These are phyloP conservation scores for Temnothorax ravouxi DNA, from an alignment of 2,888 invertebrate species.

Conservation along the genomic window DNA sequence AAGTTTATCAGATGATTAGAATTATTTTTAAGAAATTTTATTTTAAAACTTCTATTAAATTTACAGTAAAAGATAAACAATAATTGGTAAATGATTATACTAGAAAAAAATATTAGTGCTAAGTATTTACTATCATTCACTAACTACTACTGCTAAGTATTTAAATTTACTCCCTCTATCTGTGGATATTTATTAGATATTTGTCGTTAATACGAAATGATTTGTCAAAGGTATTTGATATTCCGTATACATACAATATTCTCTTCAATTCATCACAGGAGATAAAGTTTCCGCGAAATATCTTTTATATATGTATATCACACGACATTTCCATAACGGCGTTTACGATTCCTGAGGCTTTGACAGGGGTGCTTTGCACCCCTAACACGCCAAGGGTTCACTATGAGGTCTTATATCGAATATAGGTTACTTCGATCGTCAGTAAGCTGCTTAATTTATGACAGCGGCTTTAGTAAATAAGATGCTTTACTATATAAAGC, in stretches of 20 bases:
- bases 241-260: not conserved
- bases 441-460: slow-evolving; percentile 51
- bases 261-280: slow-evolving; percentile 4
- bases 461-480: slow-evolving; percentile 30
- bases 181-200: not conserved
- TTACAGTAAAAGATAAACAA: not conserved
- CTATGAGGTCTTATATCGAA: slow-evolving; percentile 61
- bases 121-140: too few relatives aligned
- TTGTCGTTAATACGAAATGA: not conserved
- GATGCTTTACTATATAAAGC: slow-evolving; percentile 23
- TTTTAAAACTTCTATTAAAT: not conserved
- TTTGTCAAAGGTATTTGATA: slow-evolving; percentile 16
- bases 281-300: slow-evolving; percentile 18
- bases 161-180: not conserved
- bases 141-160: too few relatives aligned
- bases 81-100: not conserved
- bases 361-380: slow-evolving; percentile 37
- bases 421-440: slow-evolving; percentile 28
- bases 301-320: slow-evolving; percentile 25
- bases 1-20: not conserved
- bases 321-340: slow-evolving; percentile 44
- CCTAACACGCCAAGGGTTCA: slow-evolving; percentile 55
- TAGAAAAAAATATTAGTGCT: not conserved
- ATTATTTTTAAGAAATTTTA: slow-evolving; percentile 3
- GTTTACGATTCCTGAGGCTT: slow-evolving; percentile 73